Evolutionary conservation across 2,113 vertebrate genomes (phyloP), one percentile per base, ranked within the genome.

Genomic region (Dasypus novemcinctus): DNA sequence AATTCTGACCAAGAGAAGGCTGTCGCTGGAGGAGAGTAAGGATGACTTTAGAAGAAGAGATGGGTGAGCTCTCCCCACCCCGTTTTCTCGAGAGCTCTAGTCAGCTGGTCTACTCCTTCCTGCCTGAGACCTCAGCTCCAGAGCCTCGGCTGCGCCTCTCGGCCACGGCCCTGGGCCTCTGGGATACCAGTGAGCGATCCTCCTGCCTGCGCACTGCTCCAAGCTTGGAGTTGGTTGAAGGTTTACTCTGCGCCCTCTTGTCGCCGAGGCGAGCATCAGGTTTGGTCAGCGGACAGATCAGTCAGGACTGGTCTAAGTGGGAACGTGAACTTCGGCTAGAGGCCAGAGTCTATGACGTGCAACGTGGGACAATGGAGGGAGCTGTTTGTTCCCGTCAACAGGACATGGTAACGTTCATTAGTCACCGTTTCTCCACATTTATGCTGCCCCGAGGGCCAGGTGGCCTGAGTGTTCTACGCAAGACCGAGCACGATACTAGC

Each of bases 121-220:
- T 20, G 71, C 49, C 36, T 79, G 49, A 74, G 25, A 10, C 29
- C 59, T 57, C 25, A 10, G 61, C 25, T 27, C 27, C 27, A 25
- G 80, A 82, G 64, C 25, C 64, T 49, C n/a, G 41, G 71, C 31
- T n/a, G 46, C 18, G 15, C 59, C n/a, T 12, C 20, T 2, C 0
- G 64, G 36, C 33, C n/a, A n/a, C n/a, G 18, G 5, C 6, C 2
- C 43, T 2, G 20, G 33, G 59, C 13, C 31, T 21, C 59, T 18
- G 1, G 2, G 0, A 13, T 0, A 21, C 54, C 8, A 1, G 13
- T 14, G 29, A 54, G 66, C 9, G 68, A 20, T 6, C 36, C 29
- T 41, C 71, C 41, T 17, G 2, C 43, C 71, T 59, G 41, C 1
- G 52, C 41, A 25, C 54, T 6, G 33, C 74, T 43, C 0, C 3